These are phyloP conservation scores for Euphydryas editha DNA, from an alignment of 2,888 invertebrate species.

Conservation along the genomic window DNA sequence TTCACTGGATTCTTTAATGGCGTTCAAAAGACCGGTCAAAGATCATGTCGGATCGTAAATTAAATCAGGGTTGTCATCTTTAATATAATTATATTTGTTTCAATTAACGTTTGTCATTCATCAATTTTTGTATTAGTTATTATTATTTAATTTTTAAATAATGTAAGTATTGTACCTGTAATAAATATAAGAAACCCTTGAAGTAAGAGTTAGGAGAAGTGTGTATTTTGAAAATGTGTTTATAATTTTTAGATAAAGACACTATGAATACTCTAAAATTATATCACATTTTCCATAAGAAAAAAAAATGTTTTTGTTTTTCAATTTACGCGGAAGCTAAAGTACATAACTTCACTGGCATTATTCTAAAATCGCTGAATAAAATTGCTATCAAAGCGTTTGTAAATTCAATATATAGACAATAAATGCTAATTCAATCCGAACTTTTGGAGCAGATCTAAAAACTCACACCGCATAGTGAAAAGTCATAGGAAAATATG, in stretches of 20 bases:
- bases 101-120: too few relatives aligned
- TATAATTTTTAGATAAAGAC: not conserved
- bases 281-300: not conserved
- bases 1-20: slow-evolving; percentile 8
- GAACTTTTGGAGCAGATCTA: slow-evolving; percentile 64
- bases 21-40: not conserved
- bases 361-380: slow-evolving; percentile 50
- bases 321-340: slow-evolving; percentile 20
- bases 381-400: slow-evolving; percentile 59
- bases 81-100: not conserved
- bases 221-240: not conserved
- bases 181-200: too few relatives aligned
- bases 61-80: slow-evolving; percentile 2
- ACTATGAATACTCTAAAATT: not conserved
- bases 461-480: slow-evolving; percentile 57
- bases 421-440: slow-evolving; percentile 71
- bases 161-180: too few relatives aligned
- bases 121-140: not conserved
- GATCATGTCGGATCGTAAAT: not conserved
- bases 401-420: slow-evolving; percentile 64
- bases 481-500: slow-evolving; percentile 57
- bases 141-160: not conserved
- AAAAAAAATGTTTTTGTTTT: not conserved
- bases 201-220: too few relatives aligned
- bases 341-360: slow-evolving; percentile 46